Evolutionary conservation across 2,888 invertebrate species (phyloP), one percentile per base, ranked within the genome.

Genomic region (Cryptus armator): DNA sequence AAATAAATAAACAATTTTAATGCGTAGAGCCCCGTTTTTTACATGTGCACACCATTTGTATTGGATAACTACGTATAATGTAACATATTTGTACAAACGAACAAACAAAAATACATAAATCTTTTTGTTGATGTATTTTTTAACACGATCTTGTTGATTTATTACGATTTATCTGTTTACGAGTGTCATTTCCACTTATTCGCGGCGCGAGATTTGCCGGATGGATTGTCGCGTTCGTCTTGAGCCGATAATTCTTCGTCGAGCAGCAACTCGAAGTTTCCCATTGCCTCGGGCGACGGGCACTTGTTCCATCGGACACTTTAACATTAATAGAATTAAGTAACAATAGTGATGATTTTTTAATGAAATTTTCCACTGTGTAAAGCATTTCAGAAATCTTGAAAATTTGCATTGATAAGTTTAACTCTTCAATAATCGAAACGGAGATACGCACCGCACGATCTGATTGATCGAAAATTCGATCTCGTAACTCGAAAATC

Each of bases 271-370:
- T 98, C 98, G 92, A 98, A 98, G 93, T 97, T 97, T 0, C 97
- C 97, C 89, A 97, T 94, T n/a, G 96, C 96, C 88, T 98, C 97
- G 0, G 95, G 94, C 7, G 94, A 94, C 2, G 98, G 97, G 79
- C 96, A 95, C 94, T 98, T 98, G 93, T 97, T 97, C 98, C 98
- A 98, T 86, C 97, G 96, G 7, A 97, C 97, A 91, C 96, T 96
- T 53, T 10, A 59, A 59, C 16, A 29, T 12, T 59, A 14, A 12
- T 48, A 14, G n/a, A 48, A n/a, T 12, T 12, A n/a, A n/a, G 12
- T 14, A 2, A 48, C 12, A 3, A n/a, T 0, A 48, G 2, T 14
- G 48, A 48, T 48, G 2, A n/a, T 4, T 12, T 48, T 48, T n/a
- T 12, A n/a, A 48, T 0, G n/a, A 48, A 14, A 48, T 12, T n/a